Base-by-base conservation (phyloP, 1,140 invertebrate species). In the Mya arenaria region DNA sequence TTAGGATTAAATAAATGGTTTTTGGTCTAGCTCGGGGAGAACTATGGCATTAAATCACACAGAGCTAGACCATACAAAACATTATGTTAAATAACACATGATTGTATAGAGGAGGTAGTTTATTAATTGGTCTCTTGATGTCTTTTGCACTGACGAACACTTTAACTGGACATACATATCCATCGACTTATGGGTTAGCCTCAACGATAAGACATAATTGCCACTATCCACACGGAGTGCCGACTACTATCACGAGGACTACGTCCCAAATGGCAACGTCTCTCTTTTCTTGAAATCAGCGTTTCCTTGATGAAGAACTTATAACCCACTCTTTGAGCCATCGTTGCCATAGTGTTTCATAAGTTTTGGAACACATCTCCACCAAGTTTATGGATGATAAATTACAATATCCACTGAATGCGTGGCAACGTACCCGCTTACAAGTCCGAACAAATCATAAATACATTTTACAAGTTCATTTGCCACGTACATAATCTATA, bases 261-360 rank as follows among this genome's bases (percentile, higher is more conserved):
- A 83, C 58, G 63, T 78, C 48, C 19, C 25, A 41, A 1, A 60
- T 30, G 28, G 19, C 17, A 5, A 72, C 15, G 34, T 71, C 37
- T 13, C n/a, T 13, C 17, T 28, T 25, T 4, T 52, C 44, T 4
- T 32, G n/a, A 19, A 30, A 13, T 72, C 72, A 77, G 48, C 41
- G 48, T 13, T 77, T 77, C 13, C 60, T 17, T 4, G 71, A 32
- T 23, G 10, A 8, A 28, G 66, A 34, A 4, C 8, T 62, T 4
- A 69, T 55, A 17, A 83, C 25, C 37, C 63, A 83, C 23, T 84
- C 77, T 44, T 36, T 19, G 28, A 81, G 4, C 83, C 83, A 81
- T 5, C 65, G 36, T 17, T 44, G 23, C 75, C 83, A 84, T 81
- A 80, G 28, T 81, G 66, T 25, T 37, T 23, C 1, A 71, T 65